Evolutionary conservation across 2,113 vertebrate species (phyloP), one percentile per base, ranked within the genome.

Genomic region (Crotalus helleri): DNA sequence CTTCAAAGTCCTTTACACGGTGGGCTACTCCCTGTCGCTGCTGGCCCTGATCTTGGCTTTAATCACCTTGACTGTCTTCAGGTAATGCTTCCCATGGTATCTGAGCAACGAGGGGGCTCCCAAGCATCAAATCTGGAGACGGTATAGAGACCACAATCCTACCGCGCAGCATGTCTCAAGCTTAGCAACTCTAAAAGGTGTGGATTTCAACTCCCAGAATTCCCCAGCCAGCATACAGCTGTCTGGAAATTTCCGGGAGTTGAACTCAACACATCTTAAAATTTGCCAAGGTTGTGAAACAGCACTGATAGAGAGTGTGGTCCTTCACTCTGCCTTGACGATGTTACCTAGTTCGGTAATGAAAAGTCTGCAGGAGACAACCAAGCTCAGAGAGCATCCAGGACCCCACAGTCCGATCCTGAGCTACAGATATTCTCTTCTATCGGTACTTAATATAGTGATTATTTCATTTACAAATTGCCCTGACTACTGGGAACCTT

Each of bases 11-110:
- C 98, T 99, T 97, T 99, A 99, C 94, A 99, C 98, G 0, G 98
- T 99, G 95, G 98, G 98, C 0, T 99, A 99, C 91, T 98, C 98
- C 0, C 97, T 99, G 59, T 99, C 98, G 0, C 97, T 99, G 57
- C 98, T 98, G 87, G 98, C 98, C 3, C 97, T 99, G 26, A 23
- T 98, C 46, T 97, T 98, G 44, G 98, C 98, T 29, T 94, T 97
- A 19, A 94, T 97, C 1, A 1, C 97, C 91, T 95, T 97, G 87
- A 97, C 96, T 0, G 29, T 97, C 74, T 97, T 94, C 96, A 96
- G 97, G 97, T 97, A 92, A 81, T 1, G 17, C 17, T 81, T 3
- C 69, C 69, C 33, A 8, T 19, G 17, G 8, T 9, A 3, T 33
- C 33, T 21, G 74, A 81, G 17, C 15, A 81, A 81, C 15, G 3